Conservation (phyloP, 2,797 vertebrate genomes). For the Microctenopoma steveboyesi region DNA sequence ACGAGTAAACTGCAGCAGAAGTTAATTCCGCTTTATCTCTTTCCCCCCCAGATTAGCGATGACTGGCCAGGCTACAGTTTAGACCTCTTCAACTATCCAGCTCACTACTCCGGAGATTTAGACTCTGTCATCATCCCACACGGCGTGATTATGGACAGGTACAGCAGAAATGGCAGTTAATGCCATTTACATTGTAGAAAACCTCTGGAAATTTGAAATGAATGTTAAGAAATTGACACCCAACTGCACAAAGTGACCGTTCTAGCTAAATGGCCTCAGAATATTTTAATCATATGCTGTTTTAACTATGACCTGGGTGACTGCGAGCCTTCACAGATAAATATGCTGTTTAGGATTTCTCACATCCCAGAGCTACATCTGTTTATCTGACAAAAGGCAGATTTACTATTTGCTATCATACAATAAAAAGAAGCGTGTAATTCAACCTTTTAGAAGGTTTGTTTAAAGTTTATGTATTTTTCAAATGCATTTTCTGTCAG, state of each 20-base stretch:
- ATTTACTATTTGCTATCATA: too few relatives aligned
- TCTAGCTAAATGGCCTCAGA: background rate
- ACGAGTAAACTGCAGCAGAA: too few relatives aligned
- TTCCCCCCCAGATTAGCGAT: constrained; percentile 83
- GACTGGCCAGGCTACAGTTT: constrained; percentile 90
- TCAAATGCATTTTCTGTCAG: background rate
- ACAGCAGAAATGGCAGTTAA: constrained; percentile 9
- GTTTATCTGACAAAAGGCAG: background rate
- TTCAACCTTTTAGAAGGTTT: background rate
- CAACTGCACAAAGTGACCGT: too few relatives aligned
- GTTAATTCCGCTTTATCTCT: background rate
- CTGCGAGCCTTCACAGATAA: too few relatives aligned
- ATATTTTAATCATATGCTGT: too few relatives aligned
- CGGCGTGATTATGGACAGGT: constrained; percentile 94
- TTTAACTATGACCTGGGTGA: too few relatives aligned
- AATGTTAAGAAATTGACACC: background rate
- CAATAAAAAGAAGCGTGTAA: too few relatives aligned
- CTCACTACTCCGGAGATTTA: constrained; percentile 90
- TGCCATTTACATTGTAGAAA: too few relatives aligned
- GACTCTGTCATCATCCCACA: constrained; percentile 91
- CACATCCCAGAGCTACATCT: background rate
- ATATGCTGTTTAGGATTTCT: background rate
- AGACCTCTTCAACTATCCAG: constrained; percentile 90
- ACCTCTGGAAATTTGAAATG: background rate
- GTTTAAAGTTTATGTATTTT: too few relatives aligned